A percentile compares a stretch with the other conserved stretches of the same genome.
Evolutionary conservation across 1,140 invertebrate genomes (phyloP).

Genomic region (Lineus longissimus): DNA sequence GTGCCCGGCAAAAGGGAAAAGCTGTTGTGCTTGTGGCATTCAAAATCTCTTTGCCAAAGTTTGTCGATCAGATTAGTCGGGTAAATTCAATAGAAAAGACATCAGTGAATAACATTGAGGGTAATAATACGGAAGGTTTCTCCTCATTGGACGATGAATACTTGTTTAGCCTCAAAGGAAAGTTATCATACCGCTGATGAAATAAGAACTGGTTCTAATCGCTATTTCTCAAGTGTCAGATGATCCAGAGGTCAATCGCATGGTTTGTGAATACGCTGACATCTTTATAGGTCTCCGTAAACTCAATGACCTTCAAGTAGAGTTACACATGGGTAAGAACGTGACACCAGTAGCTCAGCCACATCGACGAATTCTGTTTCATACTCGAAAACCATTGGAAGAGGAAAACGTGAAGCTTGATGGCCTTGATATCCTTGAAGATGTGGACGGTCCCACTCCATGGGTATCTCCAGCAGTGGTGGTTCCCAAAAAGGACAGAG

Average conservation of each 20-base stretch:
- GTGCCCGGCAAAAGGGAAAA: too few species aligned
- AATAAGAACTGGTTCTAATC: background rate
- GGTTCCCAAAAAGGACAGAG: slow-evolving; percentile 15
- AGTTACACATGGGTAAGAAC: slow-evolving; percentile 18
- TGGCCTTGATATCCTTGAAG: slow-evolving; percentile 29
- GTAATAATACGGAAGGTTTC: too few species aligned
- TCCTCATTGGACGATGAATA: background rate
- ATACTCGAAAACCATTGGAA: slow-evolving; percentile 21
- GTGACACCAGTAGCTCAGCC: slow-evolving; percentile 17
- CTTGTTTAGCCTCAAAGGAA: background rate
- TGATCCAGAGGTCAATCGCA: background rate
- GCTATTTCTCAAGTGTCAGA: background rate
- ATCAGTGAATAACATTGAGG: too few species aligned
- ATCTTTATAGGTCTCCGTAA: slow-evolving; percentile 22
- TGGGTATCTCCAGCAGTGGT: slow-evolving; percentile 29
- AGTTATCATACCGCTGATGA: slow-evolving; percentile 7
- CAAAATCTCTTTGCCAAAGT: slow-evolving; percentile 3
- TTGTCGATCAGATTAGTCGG: background rate
- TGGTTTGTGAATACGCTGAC: slow-evolving; percentile 10
- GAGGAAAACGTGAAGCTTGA: slow-evolving; percentile 23
- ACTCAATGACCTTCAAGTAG: slow-evolving; percentile 18
- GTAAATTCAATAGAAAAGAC: too few species aligned
- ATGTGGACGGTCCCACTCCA: slow-evolving; percentile 22
- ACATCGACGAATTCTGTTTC: slow-evolving; percentile 20
- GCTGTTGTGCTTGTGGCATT: background rate